These are phyloP conservation scores for Coturnix japonica DNA, from an alignment of 2,113 vertebrate species.

Conservation along the genomic window DNA sequence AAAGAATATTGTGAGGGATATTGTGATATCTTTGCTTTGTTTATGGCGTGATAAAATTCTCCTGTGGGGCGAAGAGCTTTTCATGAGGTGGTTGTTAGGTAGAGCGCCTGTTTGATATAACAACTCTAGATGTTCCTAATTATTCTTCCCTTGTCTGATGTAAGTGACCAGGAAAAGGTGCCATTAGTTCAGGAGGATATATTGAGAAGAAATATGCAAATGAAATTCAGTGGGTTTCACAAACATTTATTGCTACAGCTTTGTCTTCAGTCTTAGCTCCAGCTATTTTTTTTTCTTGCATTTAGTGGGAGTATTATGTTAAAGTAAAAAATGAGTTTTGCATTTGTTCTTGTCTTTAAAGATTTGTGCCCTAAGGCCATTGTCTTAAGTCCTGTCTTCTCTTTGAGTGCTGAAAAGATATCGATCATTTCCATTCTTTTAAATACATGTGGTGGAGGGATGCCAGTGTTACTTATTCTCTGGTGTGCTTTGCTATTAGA, in stretches of 20 bases:
- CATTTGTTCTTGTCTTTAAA: neutral
- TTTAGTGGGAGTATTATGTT: neutral
- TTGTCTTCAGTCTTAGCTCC: constrained; percentile 53
- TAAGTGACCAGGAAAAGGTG: constrained; percentile 10
- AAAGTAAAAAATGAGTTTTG: neutral
- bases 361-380: neutral
- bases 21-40: neutral
- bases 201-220: constrained; percentile 44
- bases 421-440: neutral
- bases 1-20: neutral
- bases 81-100: neutral
- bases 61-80: neutral
- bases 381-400: neutral
- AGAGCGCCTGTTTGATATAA: neutral
- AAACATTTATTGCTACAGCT: constrained; percentile 65
- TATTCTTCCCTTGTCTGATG: neutral
- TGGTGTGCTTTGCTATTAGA: neutral
- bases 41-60: neutral
- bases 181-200: constrained; percentile 49
- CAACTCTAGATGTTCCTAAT: neutral
- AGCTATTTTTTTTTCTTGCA: neutral
- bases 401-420: neutral
- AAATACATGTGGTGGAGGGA: neutral
- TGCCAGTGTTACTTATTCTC: neutral
- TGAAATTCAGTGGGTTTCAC: constrained; percentile 38